Base-by-base conservation (phyloP, 2,797 vertebrate genomes). In the Amphiprion clarkii region DNA sequence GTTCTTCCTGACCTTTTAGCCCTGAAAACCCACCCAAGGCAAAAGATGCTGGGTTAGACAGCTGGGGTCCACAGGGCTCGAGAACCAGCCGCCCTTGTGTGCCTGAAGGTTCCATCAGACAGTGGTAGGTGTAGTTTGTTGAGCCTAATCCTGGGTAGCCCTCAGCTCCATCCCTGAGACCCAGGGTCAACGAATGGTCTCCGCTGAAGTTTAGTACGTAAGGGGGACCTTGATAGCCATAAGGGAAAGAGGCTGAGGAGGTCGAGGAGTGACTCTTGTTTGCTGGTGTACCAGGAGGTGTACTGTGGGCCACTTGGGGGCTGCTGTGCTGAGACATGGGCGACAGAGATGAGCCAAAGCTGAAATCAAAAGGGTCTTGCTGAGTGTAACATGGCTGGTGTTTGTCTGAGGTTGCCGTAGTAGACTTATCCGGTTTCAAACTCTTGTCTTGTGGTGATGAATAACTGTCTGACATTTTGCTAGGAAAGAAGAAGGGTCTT, bases 31-130 rank as follows among this genome's bases (percentile, higher is more conserved):
- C 89, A 16, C 91, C 92, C 79, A 88, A 23, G 27, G 93, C 90
- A 51, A 95, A 90, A 48, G 93, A 86, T 1, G 92, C 52, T 1
- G 90, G 85, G 77, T 92, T 93, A 0, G 92, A 82, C 27, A 83
- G 74, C 70, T 94, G 94, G 6, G 93, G 92, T 25, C 88, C 94
- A n/a, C 95, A 94, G 21, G 94, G 92, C 83, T 96, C 95, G 0
- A 96, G 92, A 21, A 96, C 95, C 42, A 96, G 87, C 57, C 95
- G 88, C 29, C 95, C 95, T 52, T 96, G 95, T n/a, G 95, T 95
- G 72, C 95, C 95, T 0, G 95, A 96, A 42, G 95, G 95, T 49
- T 96, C 95, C 95, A 96, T 95, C 69, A 96, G 90, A 87, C 95
- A 96, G 73, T 95, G 95, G 86, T 96, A 96, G 54, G 95, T 96